These are phyloP conservation scores for Acleris cristana DNA, from an alignment of 2,888 invertebrate species.

Conservation along the genomic window DNA sequence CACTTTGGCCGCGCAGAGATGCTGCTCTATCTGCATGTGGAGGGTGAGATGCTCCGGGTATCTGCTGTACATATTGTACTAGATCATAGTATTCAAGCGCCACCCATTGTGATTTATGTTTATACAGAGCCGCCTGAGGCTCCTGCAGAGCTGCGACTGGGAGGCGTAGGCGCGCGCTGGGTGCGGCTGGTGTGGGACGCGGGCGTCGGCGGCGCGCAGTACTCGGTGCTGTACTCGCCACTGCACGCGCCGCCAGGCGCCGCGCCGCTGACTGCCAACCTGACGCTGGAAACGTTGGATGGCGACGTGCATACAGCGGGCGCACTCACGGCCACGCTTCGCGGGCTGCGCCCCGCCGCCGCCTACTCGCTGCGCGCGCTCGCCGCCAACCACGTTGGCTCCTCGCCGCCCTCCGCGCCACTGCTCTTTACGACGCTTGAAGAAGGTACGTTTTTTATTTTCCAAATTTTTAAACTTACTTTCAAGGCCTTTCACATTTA, in stretches of 20 bases:
- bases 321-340: constrained; percentile 55
- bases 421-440: constrained; percentile 88
- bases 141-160: constrained; percentile 82
- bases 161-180: constrained; percentile 84
- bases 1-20: constrained; percentile 87
- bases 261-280: constrained; percentile 49
- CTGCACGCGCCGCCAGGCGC: constrained; percentile 43
- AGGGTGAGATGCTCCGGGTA: constrained; percentile 67
- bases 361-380: constrained; percentile 87
- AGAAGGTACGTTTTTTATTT: constrained; percentile 81
- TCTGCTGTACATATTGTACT: no score
- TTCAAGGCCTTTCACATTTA: background rate
- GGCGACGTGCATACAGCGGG: constrained; percentile 45
- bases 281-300: constrained; percentile 51
- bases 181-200: constrained; percentile 83
- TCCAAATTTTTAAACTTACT: background rate
- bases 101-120: no score
- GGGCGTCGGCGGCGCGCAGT: constrained; percentile 35
- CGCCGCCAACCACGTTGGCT: constrained; percentile 88
- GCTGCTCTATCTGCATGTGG: constrained; percentile 86
- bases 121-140: constrained; percentile 86
- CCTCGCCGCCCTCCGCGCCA: constrained; percentile 87
- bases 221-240: constrained; percentile 41
- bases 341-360: constrained; percentile 86
- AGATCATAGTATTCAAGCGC: no score